Evolutionary conservation across 2,113 vertebrate genomes (phyloP), one percentile per base, ranked within the genome.

Genomic region (Notothenia coriiceps): DNA sequence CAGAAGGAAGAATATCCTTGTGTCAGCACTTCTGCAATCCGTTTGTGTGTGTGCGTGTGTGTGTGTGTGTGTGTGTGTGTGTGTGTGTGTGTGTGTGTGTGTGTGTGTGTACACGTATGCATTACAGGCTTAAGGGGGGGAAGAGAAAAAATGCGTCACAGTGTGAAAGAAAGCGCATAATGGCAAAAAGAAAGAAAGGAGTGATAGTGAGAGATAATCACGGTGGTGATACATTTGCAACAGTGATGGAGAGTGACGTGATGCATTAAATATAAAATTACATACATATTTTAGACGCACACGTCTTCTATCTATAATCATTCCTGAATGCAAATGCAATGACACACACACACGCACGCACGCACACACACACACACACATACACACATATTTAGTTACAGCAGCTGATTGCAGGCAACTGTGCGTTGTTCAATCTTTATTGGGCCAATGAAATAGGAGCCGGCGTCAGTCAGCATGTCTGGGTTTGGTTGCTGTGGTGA

Each of bases 11-110:
- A 88, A 88, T 86, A 84, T 90, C 82, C 77, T 83, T 72, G 87
- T 91, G 92, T 92, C 91, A 92, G 92, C 91, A 90, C 77, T 89
- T 91, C 79, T 72, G 60, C 79, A 76, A 83, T 84, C 72, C 54
- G 43, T 82, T 50, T 72, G 69, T 56, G 62, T 81, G 40, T 78
- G 22, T 67, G 55, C 46, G 17, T 79, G 46, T 54, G 62, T 64
- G 43, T 66, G 25, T 33, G 25, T 49, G 43, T 15, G 47, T 18
- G 33, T 14, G 33, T 55, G 14, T 25, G 46, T 49, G 46, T 51
- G 49, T 51, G 17, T 25, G 67, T 74, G 73, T 40, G 62, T 55
- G 60, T 43, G 69, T 63, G 61, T 59, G 18, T 71, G 22, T 71
- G 60, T 51, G 63, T 66, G 52, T 62, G 11, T 70, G 25, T 64